Percentiles rank a stretch among this genome's conserved stretches.
Evolutionary conservation across 92 coral and sea anemone species (phyloP).

Genomic region (Bergia sp.): DNA sequence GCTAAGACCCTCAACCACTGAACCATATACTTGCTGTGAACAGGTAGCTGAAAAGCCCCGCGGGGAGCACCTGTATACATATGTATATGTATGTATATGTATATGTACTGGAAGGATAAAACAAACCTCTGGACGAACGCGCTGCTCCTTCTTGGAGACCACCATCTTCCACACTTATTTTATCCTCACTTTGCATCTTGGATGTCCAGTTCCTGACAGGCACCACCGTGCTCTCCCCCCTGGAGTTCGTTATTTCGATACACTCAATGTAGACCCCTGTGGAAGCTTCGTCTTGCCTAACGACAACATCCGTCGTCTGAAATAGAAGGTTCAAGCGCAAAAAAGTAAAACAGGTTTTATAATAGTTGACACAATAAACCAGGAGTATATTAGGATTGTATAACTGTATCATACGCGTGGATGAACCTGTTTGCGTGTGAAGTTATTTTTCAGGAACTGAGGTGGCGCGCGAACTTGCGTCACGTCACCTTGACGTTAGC

Average conservation of each 20-base stretch:
- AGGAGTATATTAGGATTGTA: no score
- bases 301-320: constrained; percentile 68
- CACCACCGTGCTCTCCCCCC: constrained; percentile 67
- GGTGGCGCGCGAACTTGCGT: no score
- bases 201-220: constrained; percentile 81
- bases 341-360: not conserved
- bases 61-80: no score
- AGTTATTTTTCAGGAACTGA: no score
- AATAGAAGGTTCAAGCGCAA: not conserved
- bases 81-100: no score
- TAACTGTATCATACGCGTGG: no score
- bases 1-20: no score
- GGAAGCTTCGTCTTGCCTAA: constrained; percentile 70
- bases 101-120: not conserved
- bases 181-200: constrained; percentile 56
- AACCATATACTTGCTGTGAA: no score
- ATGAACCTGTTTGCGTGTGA: no score
- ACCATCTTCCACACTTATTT: not conserved
- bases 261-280: constrained; percentile 78
- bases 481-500: no score
- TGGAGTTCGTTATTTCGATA: constrained; percentile 80
- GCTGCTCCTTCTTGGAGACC: not conserved
- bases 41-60: no score
- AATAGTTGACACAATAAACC: no score
- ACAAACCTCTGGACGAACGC: not conserved